Base-by-base conservation (phyloP, 64 coral and sea anemone genomes). In the Montipora sp. region DNA sequence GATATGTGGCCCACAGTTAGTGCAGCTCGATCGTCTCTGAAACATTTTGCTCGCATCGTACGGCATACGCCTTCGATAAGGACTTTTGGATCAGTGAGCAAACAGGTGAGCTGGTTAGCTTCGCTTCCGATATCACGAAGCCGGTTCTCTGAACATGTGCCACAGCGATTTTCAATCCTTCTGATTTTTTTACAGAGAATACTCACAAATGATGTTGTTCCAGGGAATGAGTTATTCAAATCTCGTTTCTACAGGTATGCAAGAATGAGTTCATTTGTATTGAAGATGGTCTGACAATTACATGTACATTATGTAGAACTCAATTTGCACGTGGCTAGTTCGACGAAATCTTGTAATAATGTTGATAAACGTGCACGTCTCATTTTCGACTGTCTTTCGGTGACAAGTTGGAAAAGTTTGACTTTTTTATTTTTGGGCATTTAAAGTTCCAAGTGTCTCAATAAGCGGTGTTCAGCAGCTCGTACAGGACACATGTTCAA, bases 1-100 rank as follows among this genome's bases (percentile, higher is more conserved):
- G 60, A 73, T 14, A 87, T 87, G 83, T 93, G 83, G 91, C 79
- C 81, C 1, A 69, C 73, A 55, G 20, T 92, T 22, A 92, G 60
- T 18, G 68, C 75, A 67, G 75, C 78, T 11, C 75, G 91, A 87
- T 66, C 44, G 11, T 93, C 75, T 0, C 58, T 93, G 5, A 93
- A 93, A 59, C 58, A 87, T 57, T 59, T 87, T 67, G 68, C 50
- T 59, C 81, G 90, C 9, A 44, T 75, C 69, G 65, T 18, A 27
- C 81, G 68, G 18, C 75, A 67, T 68, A 16, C 19, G 66, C 8
- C 77, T 10, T 55, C 70, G 0, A 49, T 79, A 23, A 53, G 91
- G 23, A 77, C 46, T 1, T 93, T 80, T 93, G 81, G 82, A 67
- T 78, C 36, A 6, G 8, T 87, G 15, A 45, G 13, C 18, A 83